phyloP scores from a whole-genome alignment of 2,113 vertebrate genomes.

The Ardeotis arabs region DNA sequence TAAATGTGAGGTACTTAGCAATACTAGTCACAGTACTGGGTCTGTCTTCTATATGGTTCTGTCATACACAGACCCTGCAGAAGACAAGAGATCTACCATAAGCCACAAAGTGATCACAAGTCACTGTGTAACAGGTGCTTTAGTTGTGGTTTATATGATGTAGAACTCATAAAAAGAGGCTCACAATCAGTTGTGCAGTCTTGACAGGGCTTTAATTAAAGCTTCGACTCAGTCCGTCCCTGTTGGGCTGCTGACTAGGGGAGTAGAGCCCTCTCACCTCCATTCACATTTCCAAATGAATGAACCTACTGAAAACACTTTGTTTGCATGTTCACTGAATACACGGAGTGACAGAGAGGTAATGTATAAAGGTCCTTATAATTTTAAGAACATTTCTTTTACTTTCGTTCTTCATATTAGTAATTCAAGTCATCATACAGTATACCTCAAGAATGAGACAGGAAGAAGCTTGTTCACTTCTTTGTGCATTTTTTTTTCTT shows the following conservation, averaged over 20 bases:
- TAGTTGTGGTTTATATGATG: neutral
- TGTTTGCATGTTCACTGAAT: neutral
- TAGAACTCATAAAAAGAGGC: neutral
- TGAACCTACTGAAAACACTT: neutral
- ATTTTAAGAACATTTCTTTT: slow-evolving; percentile 4
- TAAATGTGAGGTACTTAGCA: neutral
- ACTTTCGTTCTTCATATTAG: neutral
- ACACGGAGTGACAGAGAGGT: neutral
- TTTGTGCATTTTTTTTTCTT: neutral
- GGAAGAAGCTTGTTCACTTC: neutral
- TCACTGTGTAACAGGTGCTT: neutral
- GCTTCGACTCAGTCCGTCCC: neutral
- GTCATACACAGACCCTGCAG: neutral
- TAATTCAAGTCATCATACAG: neutral
- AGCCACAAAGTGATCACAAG: neutral
- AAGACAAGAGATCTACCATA: neutral
- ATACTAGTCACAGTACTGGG: neutral
- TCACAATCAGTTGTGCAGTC: neutral
- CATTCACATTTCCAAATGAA: slow-evolving; percentile 23
- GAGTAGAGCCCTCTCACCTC: neutral
- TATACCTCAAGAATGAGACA: neutral
- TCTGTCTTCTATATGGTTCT: neutral
- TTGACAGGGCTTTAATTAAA: neutral
- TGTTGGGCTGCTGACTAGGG: neutral
- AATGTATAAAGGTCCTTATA: neutral